Evolutionary conservation across 2,113 vertebrate genomes (phyloP), one percentile per base, ranked within the genome.

Genomic region (Antechinus flavipes): DNA sequence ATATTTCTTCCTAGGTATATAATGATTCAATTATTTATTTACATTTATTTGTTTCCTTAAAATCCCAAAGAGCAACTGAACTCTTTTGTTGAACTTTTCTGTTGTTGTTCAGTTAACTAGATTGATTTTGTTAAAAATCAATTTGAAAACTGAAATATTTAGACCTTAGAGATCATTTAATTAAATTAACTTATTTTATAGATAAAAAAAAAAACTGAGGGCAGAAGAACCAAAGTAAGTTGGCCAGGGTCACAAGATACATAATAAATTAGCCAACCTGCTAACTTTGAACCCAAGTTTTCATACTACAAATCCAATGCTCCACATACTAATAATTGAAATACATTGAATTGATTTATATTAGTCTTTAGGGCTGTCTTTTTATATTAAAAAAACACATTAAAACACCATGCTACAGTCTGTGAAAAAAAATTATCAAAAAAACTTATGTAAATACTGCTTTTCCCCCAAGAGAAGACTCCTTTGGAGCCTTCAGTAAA

Each of bases 401-500:
- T 19, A 30, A 50, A 4, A 10, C 27, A 14, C 58, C 30, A 2
- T 24, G 0, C 47, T 8, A 50, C 56, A 11, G 50, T 52, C 84
- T 93, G 11, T 2, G 23, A 92, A n/a, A 92, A 47, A 90, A 47
- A 90, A 30, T 52, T 26, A 0, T 0, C 6, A 0, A 30, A 1
- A 47, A 5, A 14, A 12, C 25, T 0, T 22, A 42, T 84, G 54
- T 94, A 61, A 30, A 42, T 7, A 55, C 89, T 68, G 49, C 61
- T 93, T 95, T 92, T 84, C 47, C 97, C 97, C 11, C 96, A 96
- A 46, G 55, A 93, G 42, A 96, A 95, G 96, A 96, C 95, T 55
- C 93, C 96, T 96, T 98, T 92, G 96, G 97, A 98, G 96, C 94
- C 93, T 95, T 84, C 92, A 92, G 89, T 58, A 55, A 95, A 93